Evolutionary conservation across 1,140 invertebrate genomes (phyloP).

Genomic region (Temnothorax longispinosus): DNA sequence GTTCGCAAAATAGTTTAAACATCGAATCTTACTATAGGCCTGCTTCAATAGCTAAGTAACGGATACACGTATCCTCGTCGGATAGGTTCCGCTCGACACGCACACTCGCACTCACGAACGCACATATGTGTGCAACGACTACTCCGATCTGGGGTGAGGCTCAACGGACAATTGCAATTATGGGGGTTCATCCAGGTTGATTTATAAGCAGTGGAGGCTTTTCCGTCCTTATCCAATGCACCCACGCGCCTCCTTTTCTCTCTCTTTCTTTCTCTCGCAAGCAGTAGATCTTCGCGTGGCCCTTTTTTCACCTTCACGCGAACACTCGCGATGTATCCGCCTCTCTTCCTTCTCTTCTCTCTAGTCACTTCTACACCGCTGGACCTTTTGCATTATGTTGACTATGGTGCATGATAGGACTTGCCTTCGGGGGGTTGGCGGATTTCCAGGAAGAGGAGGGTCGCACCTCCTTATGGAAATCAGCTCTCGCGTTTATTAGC

Average conservation of each 20-base stretch:
- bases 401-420: neutral
- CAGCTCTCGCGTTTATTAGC: constrained; percentile 72
- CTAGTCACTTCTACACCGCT: neutral
- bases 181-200: constrained; percentile 68
- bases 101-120: neutral
- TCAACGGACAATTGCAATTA: constrained; percentile 75
- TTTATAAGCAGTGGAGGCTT: constrained; percentile 67
- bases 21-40: constrained; percentile 53
- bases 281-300: neutral
- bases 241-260: constrained; percentile 30
- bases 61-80: constrained; percentile 71
- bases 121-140: constrained; percentile 33
- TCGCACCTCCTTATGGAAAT: constrained; percentile 78
- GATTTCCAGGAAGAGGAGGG: constrained; percentile 71
- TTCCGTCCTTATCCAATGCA: constrained; percentile 55
- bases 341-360: constrained; percentile 29
- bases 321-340: constrained; percentile 16
- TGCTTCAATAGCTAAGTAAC: constrained; percentile 69
- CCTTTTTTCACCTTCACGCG: constrained; percentile 6
- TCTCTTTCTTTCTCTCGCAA: neutral
- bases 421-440: constrained; percentile 3
- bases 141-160: constrained; percentile 69
- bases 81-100: constrained; percentile 51
- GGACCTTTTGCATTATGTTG: constrained; percentile 28
- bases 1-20: neutral